These are phyloP conservation scores for Drosophila mayaguana DNA, from an alignment of 2,888 invertebrate genomes.

Conservation along the genomic window DNA sequence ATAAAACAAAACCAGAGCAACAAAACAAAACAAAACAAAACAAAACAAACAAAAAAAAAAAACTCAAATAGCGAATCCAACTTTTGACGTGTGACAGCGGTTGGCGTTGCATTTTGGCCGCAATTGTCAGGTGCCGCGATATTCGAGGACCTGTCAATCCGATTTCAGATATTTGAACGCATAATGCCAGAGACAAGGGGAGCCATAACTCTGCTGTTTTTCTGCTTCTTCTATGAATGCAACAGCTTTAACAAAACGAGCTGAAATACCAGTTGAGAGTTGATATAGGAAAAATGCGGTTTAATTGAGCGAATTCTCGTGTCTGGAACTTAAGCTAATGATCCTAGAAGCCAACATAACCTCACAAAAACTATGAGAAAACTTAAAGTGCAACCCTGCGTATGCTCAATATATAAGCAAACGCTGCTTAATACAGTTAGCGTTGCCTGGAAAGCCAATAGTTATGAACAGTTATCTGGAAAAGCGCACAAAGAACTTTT, in stretches of 20 bases:
- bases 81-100: conserved; percentile 73
- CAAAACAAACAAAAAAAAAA: background rate
- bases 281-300: background rate
- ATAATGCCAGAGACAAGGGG: conserved; percentile 15
- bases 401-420: background rate
- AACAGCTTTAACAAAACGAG: conserved; percentile 16
- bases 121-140: conserved; percentile 79
- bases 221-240: conserved; percentile 1
- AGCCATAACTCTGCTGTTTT: background rate
- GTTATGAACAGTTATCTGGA: conserved; percentile 12
- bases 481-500: conserved; percentile 28
- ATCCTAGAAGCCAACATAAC: background rate
- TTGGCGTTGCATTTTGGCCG: conserved; percentile 73
- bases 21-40: background rate
- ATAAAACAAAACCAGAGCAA: conserved; percentile 5
- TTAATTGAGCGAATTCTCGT: background rate
- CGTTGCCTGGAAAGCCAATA: conserved; percentile 1
- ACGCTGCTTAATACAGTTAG: background rate
- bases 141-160: conserved; percentile 74
- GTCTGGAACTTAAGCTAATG: background rate
- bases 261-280: background rate
- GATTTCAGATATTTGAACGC: conserved; percentile 61
- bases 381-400: background rate
- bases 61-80: conserved; percentile 51
- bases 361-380: background rate